Evolutionary conservation across 2,888 invertebrate genomes (phyloP), one percentile per base, ranked within the genome.

Genomic region (Hemistola chrysoprasaria): DNA sequence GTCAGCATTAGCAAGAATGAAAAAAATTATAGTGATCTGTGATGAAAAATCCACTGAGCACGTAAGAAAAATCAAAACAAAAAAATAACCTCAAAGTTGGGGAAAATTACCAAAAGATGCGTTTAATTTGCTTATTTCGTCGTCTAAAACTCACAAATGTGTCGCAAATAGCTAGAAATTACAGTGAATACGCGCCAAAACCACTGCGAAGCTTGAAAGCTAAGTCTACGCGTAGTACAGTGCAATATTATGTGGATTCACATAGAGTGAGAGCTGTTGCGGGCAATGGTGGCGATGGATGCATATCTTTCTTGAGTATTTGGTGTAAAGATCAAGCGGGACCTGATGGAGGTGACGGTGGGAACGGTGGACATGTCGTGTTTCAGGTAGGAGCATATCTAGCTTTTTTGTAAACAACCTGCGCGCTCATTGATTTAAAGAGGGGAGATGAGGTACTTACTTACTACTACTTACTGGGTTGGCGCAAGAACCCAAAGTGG

Each of bases 291-390:
- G 99, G 99, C 0, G 93, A 98, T 84, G 99, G 99, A 0, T 93
- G 93, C 56, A 92, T 98, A 38, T 96, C 97, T 0, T 98, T 99
- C 71, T 82, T 97, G 3, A 93, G 93, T 47, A 84, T 93, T 5
- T 96, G 93, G 91, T 90, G 91, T 36, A 97, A 97, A 63, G 98
- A 97, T 49, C 91, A 90, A 40, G 99, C 97, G 0, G 98, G 98
- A 0, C 98, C 98, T 0, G 96, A 97, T 77, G 98, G 98, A 0
- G 99, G 98, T 0, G 97, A 99, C 76, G 99, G 99, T 0, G 99
- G 99, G 0, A 92, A 95, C 69, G 98, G 98, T 0, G 98, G 97
- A 0, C 98, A 99, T 83, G 94, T 99, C 1, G 91, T 98, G 38
- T 95, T 98, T 47, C 79, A 82, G 63, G 85, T 85, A 29, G 47